Evolutionary conservation across 2,113 vertebrate species (phyloP).

Genomic region (Anguilla japonica): DNA sequence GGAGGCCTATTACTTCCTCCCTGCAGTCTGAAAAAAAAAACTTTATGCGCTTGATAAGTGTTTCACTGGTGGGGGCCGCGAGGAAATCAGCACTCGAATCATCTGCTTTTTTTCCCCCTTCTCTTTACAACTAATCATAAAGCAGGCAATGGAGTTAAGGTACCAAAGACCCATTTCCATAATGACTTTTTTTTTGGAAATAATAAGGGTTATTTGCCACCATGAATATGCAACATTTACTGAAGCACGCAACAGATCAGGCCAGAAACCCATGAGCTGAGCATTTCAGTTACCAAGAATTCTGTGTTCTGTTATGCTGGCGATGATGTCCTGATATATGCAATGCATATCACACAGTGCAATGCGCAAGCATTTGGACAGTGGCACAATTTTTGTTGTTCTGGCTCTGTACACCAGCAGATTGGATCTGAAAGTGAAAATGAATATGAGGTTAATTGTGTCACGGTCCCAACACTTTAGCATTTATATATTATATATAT

Average conservation of each 20-base stretch:
- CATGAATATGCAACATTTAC: slow-evolving; percentile 11
- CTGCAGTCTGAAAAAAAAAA: not conserved
- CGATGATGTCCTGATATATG: not conserved
- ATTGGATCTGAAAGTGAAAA: too few species aligned
- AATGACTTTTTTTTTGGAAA: slow-evolving; percentile 16
- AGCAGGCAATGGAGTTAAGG: not conserved
- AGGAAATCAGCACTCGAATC: slow-evolving; percentile 9
- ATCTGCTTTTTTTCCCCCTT: not conserved
- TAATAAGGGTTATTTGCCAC: not conserved
- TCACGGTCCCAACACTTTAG: too few species aligned
- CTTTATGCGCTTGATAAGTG: slow-evolving; percentile 7
- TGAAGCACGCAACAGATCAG: not conserved
- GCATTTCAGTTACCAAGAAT: not conserved
- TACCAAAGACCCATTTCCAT: slow-evolving; percentile 1
- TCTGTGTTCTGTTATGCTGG: not conserved
- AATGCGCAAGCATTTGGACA: not conserved
- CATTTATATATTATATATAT: too few species aligned
- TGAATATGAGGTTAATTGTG: too few species aligned
- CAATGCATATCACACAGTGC: too few species aligned
- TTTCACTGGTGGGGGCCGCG: not conserved
- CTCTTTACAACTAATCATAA: slow-evolving; percentile 1
- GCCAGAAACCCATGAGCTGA: not conserved
- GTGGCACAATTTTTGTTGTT: not conserved
- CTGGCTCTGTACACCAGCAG: too few species aligned
- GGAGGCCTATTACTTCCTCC: slow-evolving; percentile 21